Evolutionary conservation across 2,888 invertebrate species (phyloP).

Genomic region (Caenorhabditis sp.): DNA sequence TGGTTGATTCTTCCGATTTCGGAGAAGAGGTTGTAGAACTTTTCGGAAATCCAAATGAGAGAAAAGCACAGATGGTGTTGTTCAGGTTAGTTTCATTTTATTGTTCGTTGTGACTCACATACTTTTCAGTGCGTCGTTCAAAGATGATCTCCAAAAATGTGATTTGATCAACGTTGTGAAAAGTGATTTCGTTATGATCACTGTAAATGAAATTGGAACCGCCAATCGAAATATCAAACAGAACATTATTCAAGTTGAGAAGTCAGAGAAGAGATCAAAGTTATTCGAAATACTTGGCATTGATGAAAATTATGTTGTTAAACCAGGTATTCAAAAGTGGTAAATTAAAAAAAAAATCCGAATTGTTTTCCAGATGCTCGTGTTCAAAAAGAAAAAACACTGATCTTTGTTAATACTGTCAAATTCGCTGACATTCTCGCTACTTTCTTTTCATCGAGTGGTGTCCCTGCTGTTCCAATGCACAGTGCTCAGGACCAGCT

Average conservation of each 20-base stretch:
- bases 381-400: slow-evolving; percentile 23
- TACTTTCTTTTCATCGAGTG: not conserved
- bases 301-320: slow-evolving; percentile 11
- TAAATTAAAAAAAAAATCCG: not conserved
- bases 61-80: slow-evolving; percentile 14
- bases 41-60: slow-evolving; percentile 10
- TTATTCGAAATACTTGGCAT: slow-evolving; percentile 24
- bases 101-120: not conserved
- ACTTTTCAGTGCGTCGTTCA: slow-evolving; percentile 29
- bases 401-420: slow-evolving; percentile 31
- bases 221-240: slow-evolving; percentile 31
- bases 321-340: too few relatives aligned
- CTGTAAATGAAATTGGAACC: slow-evolving; percentile 33
- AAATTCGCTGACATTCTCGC: slow-evolving; percentile 22
- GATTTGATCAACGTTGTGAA: slow-evolving; percentile 25
- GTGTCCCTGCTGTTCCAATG: slow-evolving; percentile 20
- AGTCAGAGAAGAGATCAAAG: slow-evolving; percentile 9
- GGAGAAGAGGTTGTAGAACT: slow-evolving; percentile 27
- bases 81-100: slow-evolving; percentile 17
- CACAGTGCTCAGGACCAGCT: slow-evolving; percentile 28
- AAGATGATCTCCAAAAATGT: slow-evolving; percentile 14
- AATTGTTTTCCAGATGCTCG: slow-evolving; percentile 10
- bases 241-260: slow-evolving; percentile 3
- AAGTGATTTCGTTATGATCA: slow-evolving; percentile 20
- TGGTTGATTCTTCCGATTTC: slow-evolving; percentile 25